Evolutionary conservation across 2,888 invertebrate genomes (phyloP).

Genomic region (Lomographa bimaculata): DNA sequence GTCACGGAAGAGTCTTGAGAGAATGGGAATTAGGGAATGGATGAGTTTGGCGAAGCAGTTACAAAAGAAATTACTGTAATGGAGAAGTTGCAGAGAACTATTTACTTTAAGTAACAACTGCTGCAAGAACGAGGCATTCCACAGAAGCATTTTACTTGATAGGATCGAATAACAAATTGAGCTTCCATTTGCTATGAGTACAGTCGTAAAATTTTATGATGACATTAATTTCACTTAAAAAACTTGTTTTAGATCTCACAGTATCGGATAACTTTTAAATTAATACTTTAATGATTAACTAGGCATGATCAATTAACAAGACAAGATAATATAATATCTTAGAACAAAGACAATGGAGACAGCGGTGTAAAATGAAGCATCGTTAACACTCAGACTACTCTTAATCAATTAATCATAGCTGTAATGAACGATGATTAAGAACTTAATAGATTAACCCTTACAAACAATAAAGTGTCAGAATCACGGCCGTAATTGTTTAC

Average conservation of each 20-base stretch:
- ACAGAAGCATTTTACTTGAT: too few species aligned
- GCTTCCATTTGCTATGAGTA: too few species aligned
- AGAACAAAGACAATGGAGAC: slow-evolving; percentile 1
- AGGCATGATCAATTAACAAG: not conserved
- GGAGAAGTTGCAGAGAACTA: not conserved
- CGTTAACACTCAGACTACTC: slow-evolving; percentile 14
- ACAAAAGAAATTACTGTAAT: slow-evolving; percentile 10
- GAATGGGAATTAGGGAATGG: slow-evolving; percentile 11
- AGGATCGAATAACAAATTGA: too few species aligned
- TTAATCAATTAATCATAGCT: slow-evolving; percentile 23
- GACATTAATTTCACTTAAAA: too few species aligned
- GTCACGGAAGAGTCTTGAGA: slow-evolving; percentile 20
- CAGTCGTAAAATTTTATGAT: too few species aligned
- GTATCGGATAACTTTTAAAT: too few species aligned
- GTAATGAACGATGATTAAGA: slow-evolving; percentile 29
- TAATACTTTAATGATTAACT: too few species aligned
- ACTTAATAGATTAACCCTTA: slow-evolving; percentile 30
- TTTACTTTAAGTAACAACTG: too few species aligned
- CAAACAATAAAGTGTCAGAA: slow-evolving; percentile 32
- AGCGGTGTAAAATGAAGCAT: slow-evolving; percentile 12
- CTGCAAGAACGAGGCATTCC: too few species aligned
- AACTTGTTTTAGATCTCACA: too few species aligned
- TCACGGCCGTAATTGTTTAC: slow-evolving; percentile 50
- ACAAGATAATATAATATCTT: not conserved
- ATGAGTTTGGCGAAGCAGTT: slow-evolving; percentile 12